Evolutionary conservation across 2,888 invertebrate species (phyloP).

Genomic region (Phoenoteleia sp.): DNA sequence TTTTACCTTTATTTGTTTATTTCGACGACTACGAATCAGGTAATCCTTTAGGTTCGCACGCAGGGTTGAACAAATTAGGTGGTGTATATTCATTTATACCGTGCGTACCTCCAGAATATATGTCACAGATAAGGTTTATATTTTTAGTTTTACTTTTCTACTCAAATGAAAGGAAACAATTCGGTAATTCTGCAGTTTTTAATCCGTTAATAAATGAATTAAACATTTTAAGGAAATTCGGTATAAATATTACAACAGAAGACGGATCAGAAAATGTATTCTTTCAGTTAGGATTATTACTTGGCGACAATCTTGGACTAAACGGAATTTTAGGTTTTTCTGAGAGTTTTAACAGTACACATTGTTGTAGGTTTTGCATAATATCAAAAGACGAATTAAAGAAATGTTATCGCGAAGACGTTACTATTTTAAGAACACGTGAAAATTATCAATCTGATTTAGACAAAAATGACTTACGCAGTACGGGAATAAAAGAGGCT

Average conservation of each 20-base stretch:
- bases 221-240: slow-evolving; percentile 15
- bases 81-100: slow-evolving; percentile 21
- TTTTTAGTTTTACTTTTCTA: slow-evolving; percentile 45
- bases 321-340: slow-evolving; percentile 51
- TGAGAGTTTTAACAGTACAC: slow-evolving; percentile 47
- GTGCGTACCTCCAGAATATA: slow-evolving; percentile 33
- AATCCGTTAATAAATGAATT: slow-evolving; percentile 50
- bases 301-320: slow-evolving; percentile 63
- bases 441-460: slow-evolving; percentile 44
- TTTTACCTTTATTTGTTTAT: slow-evolving; percentile 42
- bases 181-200: slow-evolving; percentile 47
- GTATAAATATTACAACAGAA: background rate
- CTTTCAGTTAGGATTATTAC: slow-evolving; percentile 49
- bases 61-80: slow-evolving; percentile 31
- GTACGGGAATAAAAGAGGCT: slow-evolving; percentile 45
- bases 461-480: background rate
- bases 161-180: slow-evolving; percentile 28
- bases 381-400: slow-evolving; percentile 15
- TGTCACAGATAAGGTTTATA: slow-evolving; percentile 33
- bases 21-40: slow-evolving; percentile 49
- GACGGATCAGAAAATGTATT: slow-evolving; percentile 14
- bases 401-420: slow-evolving; percentile 33
- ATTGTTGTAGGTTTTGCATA: slow-evolving; percentile 62
- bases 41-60: slow-evolving; percentile 37
- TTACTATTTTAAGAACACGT: slow-evolving; percentile 12